Conservation (phyloP, 2,888 invertebrate species). For the Eupithecia dodoneata region DNA sequence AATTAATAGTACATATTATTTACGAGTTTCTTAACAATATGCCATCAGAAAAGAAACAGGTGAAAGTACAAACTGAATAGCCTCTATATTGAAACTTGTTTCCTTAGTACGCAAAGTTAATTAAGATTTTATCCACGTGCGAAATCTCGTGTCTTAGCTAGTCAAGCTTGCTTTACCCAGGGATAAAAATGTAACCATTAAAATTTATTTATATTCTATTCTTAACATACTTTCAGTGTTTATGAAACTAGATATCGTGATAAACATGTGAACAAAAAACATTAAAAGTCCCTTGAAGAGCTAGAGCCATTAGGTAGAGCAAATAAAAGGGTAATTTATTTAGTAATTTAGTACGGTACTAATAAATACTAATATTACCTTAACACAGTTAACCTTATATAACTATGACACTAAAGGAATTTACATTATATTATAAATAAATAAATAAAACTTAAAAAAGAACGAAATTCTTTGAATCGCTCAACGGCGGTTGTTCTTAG, state of each 20-base stretch:
- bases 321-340: not conserved
- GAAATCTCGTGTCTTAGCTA: not conserved
- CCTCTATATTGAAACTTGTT: not conserved
- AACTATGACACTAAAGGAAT: not conserved
- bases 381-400: not conserved
- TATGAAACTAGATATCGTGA: not conserved
- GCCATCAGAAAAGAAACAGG: not conserved
- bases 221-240: not conserved
- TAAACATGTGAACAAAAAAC: not conserved
- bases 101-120: not conserved
- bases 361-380: too few relatives aligned
- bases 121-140: constrained; percentile 1
- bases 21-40: too few relatives aligned
- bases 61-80: not conserved
- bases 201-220: not conserved
- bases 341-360: too few relatives aligned
- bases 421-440: not conserved
- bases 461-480: constrained; percentile 13
- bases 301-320: not conserved
- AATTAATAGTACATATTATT: not conserved
- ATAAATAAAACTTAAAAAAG: not conserved
- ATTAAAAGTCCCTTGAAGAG: not conserved
- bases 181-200: not conserved
- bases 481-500: constrained; percentile 17
- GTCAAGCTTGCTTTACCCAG: not conserved